Conservation (phyloP, 2,113 vertebrate genomes). For the Perognathus longimembris region DNA sequence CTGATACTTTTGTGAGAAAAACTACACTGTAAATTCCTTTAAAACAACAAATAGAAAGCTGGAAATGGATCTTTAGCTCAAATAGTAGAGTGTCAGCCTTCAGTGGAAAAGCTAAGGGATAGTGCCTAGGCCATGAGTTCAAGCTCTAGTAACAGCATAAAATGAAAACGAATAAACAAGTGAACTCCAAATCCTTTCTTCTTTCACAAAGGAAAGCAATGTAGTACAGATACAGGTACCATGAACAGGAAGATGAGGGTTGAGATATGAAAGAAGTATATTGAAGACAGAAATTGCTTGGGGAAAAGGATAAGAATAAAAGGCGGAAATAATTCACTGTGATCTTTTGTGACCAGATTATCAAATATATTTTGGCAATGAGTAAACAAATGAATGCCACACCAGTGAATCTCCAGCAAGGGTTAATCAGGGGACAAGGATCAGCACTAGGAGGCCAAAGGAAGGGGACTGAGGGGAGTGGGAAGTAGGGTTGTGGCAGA, state of each 20-base stretch:
- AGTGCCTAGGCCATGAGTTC: too few species aligned
- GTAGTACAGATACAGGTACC: not conserved
- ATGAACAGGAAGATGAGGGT: not conserved
- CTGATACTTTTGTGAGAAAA: constrained; percentile 20
- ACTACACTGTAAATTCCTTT: constrained; percentile 1
- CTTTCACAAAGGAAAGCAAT: not conserved
- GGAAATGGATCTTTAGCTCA: too few species aligned
- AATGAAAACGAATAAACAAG: too few species aligned
- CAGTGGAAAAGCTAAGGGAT: too few species aligned
- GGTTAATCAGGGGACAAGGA: not conserved
- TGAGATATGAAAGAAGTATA: not conserved
- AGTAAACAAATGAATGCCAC: not conserved
- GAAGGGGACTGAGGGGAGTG: fast-evolving
- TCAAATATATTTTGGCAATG: constrained; percentile 11
- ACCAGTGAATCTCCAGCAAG: not conserved
- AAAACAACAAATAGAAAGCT: not conserved
- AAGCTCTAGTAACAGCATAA: too few species aligned
- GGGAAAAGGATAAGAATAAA: not conserved
- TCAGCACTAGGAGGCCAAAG: not conserved
- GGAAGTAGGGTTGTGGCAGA: fast-evolving
- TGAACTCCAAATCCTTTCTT: too few species aligned
- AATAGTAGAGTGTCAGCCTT: too few species aligned
- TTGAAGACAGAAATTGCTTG: not conserved
- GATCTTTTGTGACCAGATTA: not conserved
- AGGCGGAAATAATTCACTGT: constrained; percentile 16